phyloP scores from a whole-genome alignment of 1,140 invertebrate genomes.

The Stenopsyche tienmushanensis region DNA sequence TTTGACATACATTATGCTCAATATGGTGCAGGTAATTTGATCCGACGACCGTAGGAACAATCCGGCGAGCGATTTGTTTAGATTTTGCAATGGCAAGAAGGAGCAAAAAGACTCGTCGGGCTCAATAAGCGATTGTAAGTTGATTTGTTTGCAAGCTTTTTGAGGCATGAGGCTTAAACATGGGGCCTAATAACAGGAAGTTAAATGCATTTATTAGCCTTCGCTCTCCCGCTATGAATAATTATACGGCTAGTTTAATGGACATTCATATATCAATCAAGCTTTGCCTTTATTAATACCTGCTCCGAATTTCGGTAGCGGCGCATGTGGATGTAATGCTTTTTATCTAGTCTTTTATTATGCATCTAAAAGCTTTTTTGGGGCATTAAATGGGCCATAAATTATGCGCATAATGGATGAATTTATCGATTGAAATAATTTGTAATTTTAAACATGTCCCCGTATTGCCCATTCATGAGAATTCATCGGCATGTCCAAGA shows the following conservation, averaged over 20 bases:
- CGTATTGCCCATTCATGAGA: not conserved
- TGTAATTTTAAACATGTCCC: not conserved
- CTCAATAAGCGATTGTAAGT: conserved; percentile 19
- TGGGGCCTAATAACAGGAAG: conserved; percentile 10
- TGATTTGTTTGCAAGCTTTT: conserved; percentile 31
- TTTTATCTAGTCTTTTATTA: too few relatives aligned
- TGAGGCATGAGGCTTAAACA: conserved; percentile 10
- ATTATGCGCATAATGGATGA: too few relatives aligned
- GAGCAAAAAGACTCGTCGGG: not conserved
- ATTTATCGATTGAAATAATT: too few relatives aligned
- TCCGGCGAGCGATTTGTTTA: conserved; percentile 31
- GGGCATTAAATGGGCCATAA: not conserved
- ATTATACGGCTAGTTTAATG: not conserved
- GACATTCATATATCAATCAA: not conserved
- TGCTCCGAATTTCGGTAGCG: not conserved
- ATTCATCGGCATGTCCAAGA: not conserved
- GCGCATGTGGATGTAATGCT: too few relatives aligned
- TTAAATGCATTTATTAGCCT: conserved; percentile 21
- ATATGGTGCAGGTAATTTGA: conserved; percentile 31
- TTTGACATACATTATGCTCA: conserved; percentile 17
- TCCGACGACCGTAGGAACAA: conserved; percentile 22
- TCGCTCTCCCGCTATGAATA: not conserved
- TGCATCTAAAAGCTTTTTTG: too few relatives aligned
- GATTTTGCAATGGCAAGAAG: conserved; percentile 6
- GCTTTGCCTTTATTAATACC: not conserved